Percentiles rank a stretch among this genome's conserved stretches.
Evolutionary conservation across 2,888 invertebrate species (phyloP).

Genomic region (Chrysolina americana): DNA sequence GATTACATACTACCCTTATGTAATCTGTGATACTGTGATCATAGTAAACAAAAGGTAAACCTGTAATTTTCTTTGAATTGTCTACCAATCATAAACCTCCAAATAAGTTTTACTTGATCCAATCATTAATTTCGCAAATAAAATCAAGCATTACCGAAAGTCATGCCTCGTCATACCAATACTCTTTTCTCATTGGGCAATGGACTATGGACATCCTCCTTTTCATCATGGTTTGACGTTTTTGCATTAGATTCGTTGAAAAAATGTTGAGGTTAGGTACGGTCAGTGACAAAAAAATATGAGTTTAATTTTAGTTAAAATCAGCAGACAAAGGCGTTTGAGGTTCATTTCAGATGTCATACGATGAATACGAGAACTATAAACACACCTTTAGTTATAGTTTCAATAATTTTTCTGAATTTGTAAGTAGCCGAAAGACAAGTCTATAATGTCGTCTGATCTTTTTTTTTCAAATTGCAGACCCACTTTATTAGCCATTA

Average conservation of each 20-base stretch:
- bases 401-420: slow-evolving; percentile 29
- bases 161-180: neutral
- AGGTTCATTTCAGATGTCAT: slow-evolving; percentile 33
- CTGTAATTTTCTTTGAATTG: neutral
- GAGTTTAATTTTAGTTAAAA: slow-evolving; percentile 40
- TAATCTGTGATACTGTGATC: no score
- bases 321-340: slow-evolving; percentile 33
- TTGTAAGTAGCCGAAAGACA: slow-evolving; percentile 31
- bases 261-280: slow-evolving; percentile 42
- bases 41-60: no score
- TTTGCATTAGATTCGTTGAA: neutral
- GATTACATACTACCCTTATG: no score
- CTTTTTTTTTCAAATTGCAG: slow-evolving; percentile 23
- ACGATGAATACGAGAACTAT: slow-evolving; percentile 40
- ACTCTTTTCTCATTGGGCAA: neutral
- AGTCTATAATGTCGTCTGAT: neutral
- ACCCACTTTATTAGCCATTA: slow-evolving; percentile 27
- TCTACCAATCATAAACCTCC: neutral
- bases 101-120: neutral
- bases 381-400: slow-evolving; percentile 30
- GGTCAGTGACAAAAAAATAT: slow-evolving; percentile 40
- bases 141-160: neutral
- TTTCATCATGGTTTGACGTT: neutral
- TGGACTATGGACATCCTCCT: neutral
- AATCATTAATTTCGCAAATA: neutral